A percentile compares a stretch with the other conserved stretches of the same genome.
Conservation (phyloP, 35 echinoderm and acorn worm species). For the Diadema setosum region DNA sequence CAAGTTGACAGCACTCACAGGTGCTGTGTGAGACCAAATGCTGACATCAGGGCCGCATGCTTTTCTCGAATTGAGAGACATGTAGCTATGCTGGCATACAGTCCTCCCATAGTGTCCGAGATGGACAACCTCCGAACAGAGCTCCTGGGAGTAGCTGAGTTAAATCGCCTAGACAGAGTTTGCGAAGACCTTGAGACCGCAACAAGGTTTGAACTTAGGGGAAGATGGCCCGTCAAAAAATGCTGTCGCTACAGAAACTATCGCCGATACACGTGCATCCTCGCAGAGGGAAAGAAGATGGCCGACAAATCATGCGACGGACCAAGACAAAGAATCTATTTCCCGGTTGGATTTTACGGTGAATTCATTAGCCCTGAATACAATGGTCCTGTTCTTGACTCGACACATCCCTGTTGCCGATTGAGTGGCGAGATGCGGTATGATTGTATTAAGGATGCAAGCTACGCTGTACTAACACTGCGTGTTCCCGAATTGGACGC, state of each 20-base stretch:
- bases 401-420: neutral
- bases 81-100: neutral
- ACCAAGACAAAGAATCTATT: neutral
- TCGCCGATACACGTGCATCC: neutral
- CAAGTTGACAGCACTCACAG: neutral
- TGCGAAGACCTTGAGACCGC: neutral
- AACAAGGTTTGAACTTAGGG: neutral
- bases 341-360: neutral
- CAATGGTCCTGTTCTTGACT: neutral
- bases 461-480: neutral
- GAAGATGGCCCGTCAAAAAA: neutral
- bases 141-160: neutral
- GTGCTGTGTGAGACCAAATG: neutral
- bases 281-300: neutral
- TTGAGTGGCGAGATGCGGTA: neutral
- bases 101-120: neutral
- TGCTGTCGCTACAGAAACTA: neutral
- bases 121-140: neutral
- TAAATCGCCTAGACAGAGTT: neutral
- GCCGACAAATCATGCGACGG: neutral
- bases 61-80: neutral
- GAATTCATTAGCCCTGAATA: neutral
- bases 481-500: neutral
- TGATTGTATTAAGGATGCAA: neutral
- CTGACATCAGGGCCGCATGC: neutral